Base-by-base conservation (phyloP, 2,113 vertebrate genomes). In the Leptocoma aspasia region DNA sequence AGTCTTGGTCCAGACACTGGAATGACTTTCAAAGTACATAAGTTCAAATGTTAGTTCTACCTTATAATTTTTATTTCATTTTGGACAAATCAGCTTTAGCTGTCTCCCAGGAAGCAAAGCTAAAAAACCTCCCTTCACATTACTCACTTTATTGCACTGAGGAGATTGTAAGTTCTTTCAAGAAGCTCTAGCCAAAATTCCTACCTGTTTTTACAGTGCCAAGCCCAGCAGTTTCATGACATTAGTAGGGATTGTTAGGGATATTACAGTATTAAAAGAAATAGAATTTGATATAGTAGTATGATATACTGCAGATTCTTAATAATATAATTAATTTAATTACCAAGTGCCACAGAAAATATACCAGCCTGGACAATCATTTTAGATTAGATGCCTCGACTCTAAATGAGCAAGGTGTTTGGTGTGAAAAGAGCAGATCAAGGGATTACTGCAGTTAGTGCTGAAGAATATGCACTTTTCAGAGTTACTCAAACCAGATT, bases 291-390 rank as follows among this genome's bases (percentile, higher is more conserved):
- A 35, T 77, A 26, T 17, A 54, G 37, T 27, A 81, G 31, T 15
- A 61, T 28, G 10, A 83, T 56, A 84, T 56, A 75, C 7, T 79
- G 31, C 8, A 4, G 56, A 78, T 52, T 92, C 20, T 50, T 75
- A 77, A 63, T 73, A 81, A 65, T 54, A 33, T 54, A 91, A 92
- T 83, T 68, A 91, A 83, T 78, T 65, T 50, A 90, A 83, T 75
- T 86, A 90, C 42, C 30, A 77, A 56, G 17, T 50, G 53, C 42
- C 37, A 81, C 42, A 35, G 56, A 81, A 90, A 70, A 63, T n/a
- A 65, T 0, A 1, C 24, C 47, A 63, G 47, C 42, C 81, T 39
- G 23, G 26, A 83, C 41, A 86, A 49, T 42, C 6, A 41, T 59
- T 52, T 86, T 33, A 45, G 59, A 65, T 76, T n/a, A 86, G 35